Percentiles rank a stretch among this genome's conserved stretches.
phyloP scores from a whole-genome alignment of 2,797 vertebrate genomes.

The Loris lydekkerianus region DNA sequence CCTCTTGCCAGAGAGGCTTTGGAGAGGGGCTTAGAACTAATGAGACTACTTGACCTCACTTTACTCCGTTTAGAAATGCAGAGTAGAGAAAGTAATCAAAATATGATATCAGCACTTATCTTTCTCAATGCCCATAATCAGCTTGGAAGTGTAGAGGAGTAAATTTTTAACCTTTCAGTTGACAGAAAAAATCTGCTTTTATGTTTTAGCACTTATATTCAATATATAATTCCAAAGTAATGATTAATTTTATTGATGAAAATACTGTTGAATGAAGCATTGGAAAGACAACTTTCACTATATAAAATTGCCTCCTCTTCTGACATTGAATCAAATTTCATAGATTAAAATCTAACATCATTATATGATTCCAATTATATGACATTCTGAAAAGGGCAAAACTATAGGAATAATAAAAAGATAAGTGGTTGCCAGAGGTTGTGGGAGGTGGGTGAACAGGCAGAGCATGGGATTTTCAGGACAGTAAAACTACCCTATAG shows the following conservation, averaged over 20 bases:
- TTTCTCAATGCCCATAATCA: constrained; percentile 36
- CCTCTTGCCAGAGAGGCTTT: constrained; percentile 77
- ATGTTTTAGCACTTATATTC: neutral
- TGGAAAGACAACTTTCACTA: neutral
- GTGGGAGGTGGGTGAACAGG: neutral
- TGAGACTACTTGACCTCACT: constrained; percentile 78
- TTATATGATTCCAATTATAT: neutral
- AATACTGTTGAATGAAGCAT: neutral
- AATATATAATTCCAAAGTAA: neutral
- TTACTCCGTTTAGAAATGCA: constrained; percentile 56
- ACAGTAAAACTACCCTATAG: neutral
- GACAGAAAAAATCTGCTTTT: neutral
- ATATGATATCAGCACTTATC: constrained; percentile 5
- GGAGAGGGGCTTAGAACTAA: constrained; percentile 72
- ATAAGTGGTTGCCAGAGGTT: neutral
- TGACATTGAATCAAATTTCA: constrained; percentile 50
- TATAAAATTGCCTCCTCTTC: neutral
- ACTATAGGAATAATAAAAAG: neutral
- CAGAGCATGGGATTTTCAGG: neutral
- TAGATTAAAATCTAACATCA: constrained; percentile 34
- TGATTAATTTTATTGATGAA: constrained; percentile 7
- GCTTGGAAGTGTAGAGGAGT: neutral
- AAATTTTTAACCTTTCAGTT: neutral
- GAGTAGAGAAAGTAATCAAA: constrained; percentile 50
- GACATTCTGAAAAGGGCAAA: constrained; percentile 8